phyloP scores from a whole-genome alignment of 2,888 invertebrate genomes.

The Agrilus cyanescens region DNA sequence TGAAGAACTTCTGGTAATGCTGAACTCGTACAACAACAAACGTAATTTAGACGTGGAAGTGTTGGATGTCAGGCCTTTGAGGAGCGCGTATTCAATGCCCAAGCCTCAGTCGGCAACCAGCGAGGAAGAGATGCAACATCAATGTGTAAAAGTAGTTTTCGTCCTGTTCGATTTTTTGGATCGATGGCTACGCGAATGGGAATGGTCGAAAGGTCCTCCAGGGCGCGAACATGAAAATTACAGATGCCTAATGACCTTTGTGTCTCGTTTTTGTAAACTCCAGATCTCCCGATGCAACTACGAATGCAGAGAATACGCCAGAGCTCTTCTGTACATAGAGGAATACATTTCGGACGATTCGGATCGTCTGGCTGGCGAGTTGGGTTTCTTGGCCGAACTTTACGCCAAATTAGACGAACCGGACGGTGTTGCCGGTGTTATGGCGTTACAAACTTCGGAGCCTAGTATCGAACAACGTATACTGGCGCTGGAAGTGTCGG shows the following conservation, averaged over 20 bases:
- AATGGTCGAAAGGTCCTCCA: conserved; percentile 26
- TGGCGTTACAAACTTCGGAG: conserved; percentile 61
- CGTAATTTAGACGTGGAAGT: conserved; percentile 7
- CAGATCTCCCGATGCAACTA: conserved; percentile 62
- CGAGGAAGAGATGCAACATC: conserved; percentile 33
- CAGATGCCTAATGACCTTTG: conserved; percentile 13
- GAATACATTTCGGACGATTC: conserved; percentile 52
- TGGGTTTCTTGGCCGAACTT: conserved; percentile 56
- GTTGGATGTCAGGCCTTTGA: conserved; percentile 1
- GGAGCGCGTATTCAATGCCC: background rate
- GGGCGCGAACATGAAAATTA: conserved; percentile 25
- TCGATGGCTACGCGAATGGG: conserved; percentile 59
- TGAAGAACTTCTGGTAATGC: conserved; percentile 46
- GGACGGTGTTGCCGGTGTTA: conserved; percentile 76
- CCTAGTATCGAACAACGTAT: conserved; percentile 75
- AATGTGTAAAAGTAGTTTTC: conserved; percentile 59
- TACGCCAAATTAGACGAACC: conserved; percentile 82
- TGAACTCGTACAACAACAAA: conserved; percentile 25
- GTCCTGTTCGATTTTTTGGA: conserved; percentile 64
- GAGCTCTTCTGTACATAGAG: conserved; percentile 66
- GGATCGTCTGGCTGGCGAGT: conserved; percentile 43
- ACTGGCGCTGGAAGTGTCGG: conserved; percentile 72
- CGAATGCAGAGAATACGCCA: conserved; percentile 60
- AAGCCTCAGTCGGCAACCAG: conserved; percentile 9
- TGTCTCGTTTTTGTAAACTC: conserved; percentile 38